Percentiles rank a stretch among this genome's conserved stretches.
Conservation (phyloP, 2,888 invertebrate species). For the Crocallis elinguaria region DNA sequence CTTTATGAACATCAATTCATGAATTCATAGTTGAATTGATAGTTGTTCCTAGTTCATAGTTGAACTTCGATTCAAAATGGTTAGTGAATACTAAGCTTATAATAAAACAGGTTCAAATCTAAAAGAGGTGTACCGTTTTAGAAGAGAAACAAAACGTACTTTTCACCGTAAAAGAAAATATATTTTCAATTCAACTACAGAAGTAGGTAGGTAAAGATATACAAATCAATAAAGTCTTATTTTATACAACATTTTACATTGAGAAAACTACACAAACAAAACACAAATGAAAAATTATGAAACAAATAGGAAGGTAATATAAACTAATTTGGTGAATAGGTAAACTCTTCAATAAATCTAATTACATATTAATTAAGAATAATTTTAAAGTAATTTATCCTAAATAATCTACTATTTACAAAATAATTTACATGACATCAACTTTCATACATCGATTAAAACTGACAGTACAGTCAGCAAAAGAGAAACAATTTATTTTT, state of each 20-base stretch:
- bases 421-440: constrained; percentile 54
- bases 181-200: constrained; percentile 66
- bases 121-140: no score
- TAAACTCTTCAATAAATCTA: constrained; percentile 52
- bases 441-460: constrained; percentile 8
- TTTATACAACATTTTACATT: constrained; percentile 60
- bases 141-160: constrained; percentile 36
- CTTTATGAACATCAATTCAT: no score
- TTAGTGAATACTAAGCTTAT: no score
- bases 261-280: constrained; percentile 43
- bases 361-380: constrained; percentile 45
- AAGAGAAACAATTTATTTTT: constrained; percentile 6
- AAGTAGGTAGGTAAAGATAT: constrained; percentile 58
- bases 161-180: constrained; percentile 70
- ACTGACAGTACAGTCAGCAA: constrained; percentile 35
- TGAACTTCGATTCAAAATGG: no score
- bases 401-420: constrained; percentile 51
- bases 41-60: no score
- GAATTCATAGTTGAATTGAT: no score
- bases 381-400: constrained; percentile 31
- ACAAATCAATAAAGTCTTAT: constrained; percentile 65
- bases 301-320: constrained; percentile 52
- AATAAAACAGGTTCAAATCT: no score
- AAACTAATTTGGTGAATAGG: constrained; percentile 58
- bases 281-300: constrained; percentile 55